Conservation (phyloP, 1,140 invertebrate genomes). For the Linepithema humile region DNA sequence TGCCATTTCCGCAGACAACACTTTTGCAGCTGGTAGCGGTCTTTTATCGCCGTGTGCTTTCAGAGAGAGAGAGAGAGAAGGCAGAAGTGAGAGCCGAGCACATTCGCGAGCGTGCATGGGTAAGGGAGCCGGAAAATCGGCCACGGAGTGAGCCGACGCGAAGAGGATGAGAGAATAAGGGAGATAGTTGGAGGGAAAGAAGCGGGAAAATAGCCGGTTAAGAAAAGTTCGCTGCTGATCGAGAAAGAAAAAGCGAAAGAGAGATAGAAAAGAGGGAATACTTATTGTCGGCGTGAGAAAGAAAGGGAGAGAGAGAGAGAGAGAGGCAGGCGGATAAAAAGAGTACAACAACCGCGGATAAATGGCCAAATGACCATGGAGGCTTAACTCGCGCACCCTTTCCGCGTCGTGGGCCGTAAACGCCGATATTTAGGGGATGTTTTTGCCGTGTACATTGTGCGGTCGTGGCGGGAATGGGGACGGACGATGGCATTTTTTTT, state of each 20-base stretch:
- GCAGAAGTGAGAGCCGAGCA: conserved; percentile 23
- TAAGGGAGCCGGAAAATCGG: conserved; percentile 31
- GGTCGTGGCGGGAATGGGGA: conserved; percentile 51
- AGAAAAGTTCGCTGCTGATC: not conserved
- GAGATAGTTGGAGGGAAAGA: not conserved
- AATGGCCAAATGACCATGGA: conserved; percentile 73
- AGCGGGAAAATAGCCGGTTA: not conserved
- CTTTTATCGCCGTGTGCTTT: conserved; percentile 65
- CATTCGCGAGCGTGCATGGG: not conserved
- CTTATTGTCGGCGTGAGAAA: conserved; percentile 12
- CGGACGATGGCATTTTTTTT: conserved; percentile 57
- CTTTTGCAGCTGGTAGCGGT: conserved; percentile 67
- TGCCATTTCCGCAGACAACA: conserved; percentile 49
- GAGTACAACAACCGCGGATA: conserved; percentile 57
- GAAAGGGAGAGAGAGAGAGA: conserved; percentile 19
- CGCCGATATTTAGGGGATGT: conserved; percentile 74
- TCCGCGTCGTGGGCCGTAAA: conserved; percentile 66
- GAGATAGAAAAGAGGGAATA: conserved; percentile 14
- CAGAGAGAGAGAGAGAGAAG: conserved; percentile 20
- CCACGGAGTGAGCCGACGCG: not conserved
- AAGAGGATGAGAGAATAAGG: conserved; percentile 23
- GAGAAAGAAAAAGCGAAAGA: not conserved
- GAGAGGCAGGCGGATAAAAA: conserved; percentile 14
- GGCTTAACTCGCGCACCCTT: conserved; percentile 69
- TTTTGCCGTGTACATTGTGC: conserved; percentile 64